Evolutionary conservation across 2,888 invertebrate species (phyloP), one percentile per base, ranked within the genome.

Genomic region (Xanthorhoe designata): DNA sequence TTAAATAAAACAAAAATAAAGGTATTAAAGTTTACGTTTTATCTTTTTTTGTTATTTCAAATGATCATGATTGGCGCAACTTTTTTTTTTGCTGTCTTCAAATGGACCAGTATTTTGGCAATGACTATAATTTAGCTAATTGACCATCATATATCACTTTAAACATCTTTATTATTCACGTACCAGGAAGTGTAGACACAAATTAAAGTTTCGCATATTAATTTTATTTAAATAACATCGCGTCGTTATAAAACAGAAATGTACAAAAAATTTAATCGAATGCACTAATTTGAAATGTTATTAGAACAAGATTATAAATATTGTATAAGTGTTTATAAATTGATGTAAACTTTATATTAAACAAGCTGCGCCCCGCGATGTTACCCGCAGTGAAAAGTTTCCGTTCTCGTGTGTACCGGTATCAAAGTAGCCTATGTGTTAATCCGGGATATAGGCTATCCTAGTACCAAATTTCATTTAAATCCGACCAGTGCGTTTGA

Each of bases 121-220:
- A 42, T 60, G 47, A 45, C 38, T 29, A 32, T 61, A 62, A 68
- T 69, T 58, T 63, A 62, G 66, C 55, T 66, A 70, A 74, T 74
- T 68, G 62, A 59, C 66, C 24, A 62, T 66, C 64, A 51, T 74
- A 71, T 67, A 72, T 72, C 66, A 62, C 59, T 65, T 61, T 19
- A 62, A 68, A 66, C 59, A 51, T 58, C 57, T 67, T 61, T 69
- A 68, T 70, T 68, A 70, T 68, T 61, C 53, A 61, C 59, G 59
- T 53, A 66, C 66, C 68, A 72, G 74, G 72, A 72, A 72, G 51
- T 42, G 52, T 67, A 61, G 58, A 59, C 64, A 74, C 64, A 49
- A 63, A 63, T 63, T 62, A 24, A 13, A 64, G 64, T 66, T 63
- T 71, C 42, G 66, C 58, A 51, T 56, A 35, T 19, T 61, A 63